Base-by-base conservation (phyloP, 2,113 vertebrate species). In the Platycercus adscitus region DNA sequence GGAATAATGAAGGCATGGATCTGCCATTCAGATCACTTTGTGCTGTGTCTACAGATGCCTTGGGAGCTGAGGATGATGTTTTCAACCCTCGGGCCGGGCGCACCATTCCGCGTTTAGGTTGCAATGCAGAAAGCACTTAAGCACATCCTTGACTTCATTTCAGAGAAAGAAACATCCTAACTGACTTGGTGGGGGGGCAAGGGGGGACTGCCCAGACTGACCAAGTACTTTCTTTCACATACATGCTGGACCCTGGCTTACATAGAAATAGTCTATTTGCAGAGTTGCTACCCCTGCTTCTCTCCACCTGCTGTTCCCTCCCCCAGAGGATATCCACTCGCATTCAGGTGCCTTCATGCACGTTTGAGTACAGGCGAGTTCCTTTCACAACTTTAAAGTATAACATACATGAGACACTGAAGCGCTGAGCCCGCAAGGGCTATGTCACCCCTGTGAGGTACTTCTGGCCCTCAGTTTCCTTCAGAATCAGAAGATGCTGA, bases 271-370 rank as follows among this genome's bases (percentile, higher is more conserved):
- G n/a, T 3, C 46, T 43, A 5, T 44, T 49, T 19, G 11, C 49
- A 83, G 65, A 63, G 33, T 2, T 66, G 47, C 43, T 35, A 10
- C 4, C 5, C 23, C 2, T 2, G 33, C 52, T 69, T 33, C 33
- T 44, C 60, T 43, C 17, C 0, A 1, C 19, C 37, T 43, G 28
- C 5, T 75, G 28, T 23, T n/a, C 33, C 53, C 50, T 37, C 4
- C 0, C 35, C 0, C 35, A 46, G 86, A 88, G 4, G 0, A 44
- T 4, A 72, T 0, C 84, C 70, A 9, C 41, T 49, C 43, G 63
- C 66, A 63, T 13, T 10, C 66, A 63, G 37, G 43, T 55, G 33
- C n/a, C 64, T 69, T 64, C 55, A 13, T 0, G 31, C 21, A 24
- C 35, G 15, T 33, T 24, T 61, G 39, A 43, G 56, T 28, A 43